Evolutionary conservation across 2,888 invertebrate genomes (phyloP).

Genomic region (Sepioteuthis lessoniana): DNA sequence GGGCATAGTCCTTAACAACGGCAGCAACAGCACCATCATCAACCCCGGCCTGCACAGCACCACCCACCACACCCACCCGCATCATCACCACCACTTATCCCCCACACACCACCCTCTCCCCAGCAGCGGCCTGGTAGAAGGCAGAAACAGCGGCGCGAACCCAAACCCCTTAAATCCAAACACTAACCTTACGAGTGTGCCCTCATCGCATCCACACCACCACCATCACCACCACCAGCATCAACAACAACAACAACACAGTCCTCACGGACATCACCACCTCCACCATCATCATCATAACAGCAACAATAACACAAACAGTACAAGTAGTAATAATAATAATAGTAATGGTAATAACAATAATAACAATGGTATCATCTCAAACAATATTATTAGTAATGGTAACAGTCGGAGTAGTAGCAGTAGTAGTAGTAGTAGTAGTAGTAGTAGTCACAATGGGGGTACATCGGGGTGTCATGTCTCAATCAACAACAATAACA

Average conservation of each 20-base stretch:
- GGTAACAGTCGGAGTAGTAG: neutral
- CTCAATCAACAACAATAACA: neutral
- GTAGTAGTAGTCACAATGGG: neutral
- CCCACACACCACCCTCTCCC: neutral
- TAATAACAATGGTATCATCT: neutral
- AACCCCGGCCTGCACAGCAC: slow-evolving; percentile 7
- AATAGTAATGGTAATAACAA: neutral
- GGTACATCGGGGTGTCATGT: neutral
- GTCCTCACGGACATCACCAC: neutral
- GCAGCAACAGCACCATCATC: neutral
- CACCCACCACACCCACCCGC: neutral
- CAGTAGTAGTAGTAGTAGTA: neutral
- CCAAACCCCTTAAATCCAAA: neutral
- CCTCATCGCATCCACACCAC: neutral
- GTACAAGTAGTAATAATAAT: neutral
- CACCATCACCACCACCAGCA: neutral
- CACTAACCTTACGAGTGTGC: neutral
- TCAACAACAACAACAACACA: slow-evolving; percentile 14
- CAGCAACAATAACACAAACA: slow-evolving; percentile 2
- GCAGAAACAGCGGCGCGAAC: neutral
- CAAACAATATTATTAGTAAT: neutral
- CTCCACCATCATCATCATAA: neutral
- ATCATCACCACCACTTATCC: neutral
- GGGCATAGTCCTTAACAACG: neutral
- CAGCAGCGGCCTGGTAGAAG: neutral